A percentile compares a stretch with the other conserved stretches of the same genome.
Conservation (phyloP, 2,797 vertebrate species). For the Lepilemur septentrionalis region DNA sequence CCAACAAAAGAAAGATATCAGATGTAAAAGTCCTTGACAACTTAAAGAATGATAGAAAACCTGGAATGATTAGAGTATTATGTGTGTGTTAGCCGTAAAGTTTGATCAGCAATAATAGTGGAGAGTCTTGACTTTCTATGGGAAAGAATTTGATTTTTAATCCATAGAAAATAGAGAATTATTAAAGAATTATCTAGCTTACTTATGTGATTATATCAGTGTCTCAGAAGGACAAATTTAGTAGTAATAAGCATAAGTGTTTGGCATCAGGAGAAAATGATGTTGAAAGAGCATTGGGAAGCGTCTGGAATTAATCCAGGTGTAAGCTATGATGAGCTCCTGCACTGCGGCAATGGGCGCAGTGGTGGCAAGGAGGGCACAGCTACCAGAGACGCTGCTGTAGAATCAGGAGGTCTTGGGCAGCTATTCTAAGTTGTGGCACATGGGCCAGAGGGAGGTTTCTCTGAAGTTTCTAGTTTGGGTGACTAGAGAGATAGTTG, state of each 20-base stretch:
- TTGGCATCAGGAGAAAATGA: not conserved
- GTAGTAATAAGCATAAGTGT: not conserved
- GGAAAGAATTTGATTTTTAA: not conserved
- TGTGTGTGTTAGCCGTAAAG: not conserved
- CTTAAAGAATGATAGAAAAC: not conserved
- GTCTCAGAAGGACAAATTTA: not conserved
- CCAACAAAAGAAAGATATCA: not conserved
- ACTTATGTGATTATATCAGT: not conserved
- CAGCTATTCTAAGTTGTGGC: not conserved
- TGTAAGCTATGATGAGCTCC: not conserved
- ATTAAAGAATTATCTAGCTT: not conserved
- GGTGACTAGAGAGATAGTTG: not conserved
- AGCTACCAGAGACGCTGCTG: not conserved
- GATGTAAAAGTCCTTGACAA: not conserved
- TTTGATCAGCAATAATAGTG: not conserved
- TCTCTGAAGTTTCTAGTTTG: not conserved
- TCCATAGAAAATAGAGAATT: not conserved
- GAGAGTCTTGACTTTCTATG: not conserved
- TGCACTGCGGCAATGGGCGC: not conserved
- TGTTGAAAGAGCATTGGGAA: not conserved
- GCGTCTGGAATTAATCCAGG: not conserved
- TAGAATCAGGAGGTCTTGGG: not conserved
- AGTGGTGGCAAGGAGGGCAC: no score
- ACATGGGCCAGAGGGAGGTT: not conserved
- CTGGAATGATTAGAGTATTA: not conserved